Evolutionary conservation across 2,888 invertebrate species (phyloP).

Genomic region (Shargacucullia verbasci): DNA sequence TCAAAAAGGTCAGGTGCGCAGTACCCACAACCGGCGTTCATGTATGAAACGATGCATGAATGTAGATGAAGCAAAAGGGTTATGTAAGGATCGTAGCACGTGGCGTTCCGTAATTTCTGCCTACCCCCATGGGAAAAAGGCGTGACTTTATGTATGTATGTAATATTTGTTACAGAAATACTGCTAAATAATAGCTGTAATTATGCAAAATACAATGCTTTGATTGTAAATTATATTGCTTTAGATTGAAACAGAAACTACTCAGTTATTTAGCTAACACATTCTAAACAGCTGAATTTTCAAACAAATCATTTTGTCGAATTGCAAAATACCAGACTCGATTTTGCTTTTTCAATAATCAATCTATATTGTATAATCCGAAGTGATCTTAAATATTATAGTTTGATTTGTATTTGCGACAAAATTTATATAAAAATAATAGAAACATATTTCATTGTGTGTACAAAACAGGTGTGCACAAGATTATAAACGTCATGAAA

Average conservation of each 20-base stretch:
- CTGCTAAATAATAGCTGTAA: background rate
- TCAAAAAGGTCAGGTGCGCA: no score
- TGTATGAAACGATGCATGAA: no score
- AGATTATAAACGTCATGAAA: conserved; percentile 1
- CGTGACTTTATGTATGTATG: no score
- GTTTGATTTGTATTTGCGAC: conserved; percentile 3
- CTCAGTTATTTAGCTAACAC: background rate
- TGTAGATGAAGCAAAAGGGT: no score
- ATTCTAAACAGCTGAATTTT: background rate
- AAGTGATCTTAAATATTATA: background rate
- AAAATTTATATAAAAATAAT: conserved; percentile 3
- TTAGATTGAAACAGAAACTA: background rate
- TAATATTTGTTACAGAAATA: background rate
- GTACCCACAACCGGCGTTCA: no score
- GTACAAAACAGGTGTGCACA: background rate
- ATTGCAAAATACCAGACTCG: background rate
- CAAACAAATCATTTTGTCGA: no score
- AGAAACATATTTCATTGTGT: conserved; percentile 1
- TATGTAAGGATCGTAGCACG: no score
- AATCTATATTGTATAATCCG: background rate
- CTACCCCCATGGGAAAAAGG: no score
- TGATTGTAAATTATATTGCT: no score
- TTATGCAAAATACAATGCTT: background rate
- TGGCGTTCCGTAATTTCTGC: no score
- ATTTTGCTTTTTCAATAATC: background rate